phyloP scores from a whole-genome alignment of 2,113 vertebrate genomes.

The Chaenogobius annularis region DNA sequence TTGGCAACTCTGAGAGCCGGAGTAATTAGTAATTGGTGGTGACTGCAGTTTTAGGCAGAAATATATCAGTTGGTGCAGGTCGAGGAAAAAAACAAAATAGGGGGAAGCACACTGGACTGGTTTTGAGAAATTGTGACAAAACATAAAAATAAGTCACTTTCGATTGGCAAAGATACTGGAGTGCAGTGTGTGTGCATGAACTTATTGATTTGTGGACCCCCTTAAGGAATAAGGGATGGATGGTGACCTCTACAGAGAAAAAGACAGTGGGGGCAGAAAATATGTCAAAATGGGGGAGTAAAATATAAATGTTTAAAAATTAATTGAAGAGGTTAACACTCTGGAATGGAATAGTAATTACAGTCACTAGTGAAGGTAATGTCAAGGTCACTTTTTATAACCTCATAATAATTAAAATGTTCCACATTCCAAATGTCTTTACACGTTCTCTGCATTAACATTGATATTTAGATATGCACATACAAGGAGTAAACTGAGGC shows the following conservation, averaged over 20 bases:
- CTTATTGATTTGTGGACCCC: constrained; percentile 61
- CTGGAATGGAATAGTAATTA: not conserved
- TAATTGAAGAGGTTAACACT: not conserved
- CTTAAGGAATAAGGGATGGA: constrained; percentile 55
- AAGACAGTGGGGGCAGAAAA: constrained; percentile 9
- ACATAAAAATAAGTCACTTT: constrained; percentile 8
- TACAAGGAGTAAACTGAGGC: no score
- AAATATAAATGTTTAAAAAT: not conserved
- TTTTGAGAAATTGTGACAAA: not conserved
- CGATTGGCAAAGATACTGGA: not conserved
- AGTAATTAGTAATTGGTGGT: constrained; percentile 14
- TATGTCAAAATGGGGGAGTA: constrained; percentile 4
- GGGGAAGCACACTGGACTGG: not conserved
- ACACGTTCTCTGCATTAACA: no score
- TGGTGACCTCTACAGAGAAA: constrained; percentile 47
- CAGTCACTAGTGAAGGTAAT: no score
- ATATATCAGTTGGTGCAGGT: not conserved
- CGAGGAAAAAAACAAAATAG: not conserved
- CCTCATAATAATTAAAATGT: no score
- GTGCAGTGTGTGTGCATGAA: constrained; percentile 12
- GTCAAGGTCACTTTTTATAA: no score
- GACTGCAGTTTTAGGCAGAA: constrained; percentile 21
- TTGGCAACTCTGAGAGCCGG: not conserved
- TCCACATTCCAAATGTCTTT: no score
- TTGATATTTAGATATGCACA: no score